phyloP scores from a whole-genome alignment of 2,888 invertebrate species.

The Caprella mutica region DNA sequence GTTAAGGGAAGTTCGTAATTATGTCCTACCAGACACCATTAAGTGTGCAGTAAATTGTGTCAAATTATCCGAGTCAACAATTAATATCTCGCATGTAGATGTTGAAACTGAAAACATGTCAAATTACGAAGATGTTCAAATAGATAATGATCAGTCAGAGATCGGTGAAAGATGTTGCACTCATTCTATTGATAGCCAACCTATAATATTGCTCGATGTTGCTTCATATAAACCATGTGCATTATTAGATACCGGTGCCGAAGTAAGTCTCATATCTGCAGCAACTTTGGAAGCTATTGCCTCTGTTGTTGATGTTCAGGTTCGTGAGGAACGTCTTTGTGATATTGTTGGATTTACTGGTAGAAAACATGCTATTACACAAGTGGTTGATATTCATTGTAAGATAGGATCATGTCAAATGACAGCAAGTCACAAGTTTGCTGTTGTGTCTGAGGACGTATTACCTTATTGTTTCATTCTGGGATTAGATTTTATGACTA shows the following conservation, averaged over 20 bases:
- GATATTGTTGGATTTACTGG: neutral
- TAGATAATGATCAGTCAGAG: no score
- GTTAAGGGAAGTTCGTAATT: neutral
- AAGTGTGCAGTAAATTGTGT: neutral
- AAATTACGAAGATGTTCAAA: no score
- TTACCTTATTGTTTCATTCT: slow-evolving; percentile 1
- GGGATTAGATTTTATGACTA: neutral
- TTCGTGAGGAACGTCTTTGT: neutral
- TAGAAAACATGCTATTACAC: neutral
- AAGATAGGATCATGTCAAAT: neutral
- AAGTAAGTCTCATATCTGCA: neutral
- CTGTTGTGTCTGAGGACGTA: neutral
- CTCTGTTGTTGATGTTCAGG: neutral
- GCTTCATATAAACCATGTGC: neutral
- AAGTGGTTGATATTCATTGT: neutral
- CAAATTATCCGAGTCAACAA: no score
- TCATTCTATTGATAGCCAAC: no score
- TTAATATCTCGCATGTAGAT: no score
- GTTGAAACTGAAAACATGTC: no score
- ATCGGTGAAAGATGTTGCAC: no score
- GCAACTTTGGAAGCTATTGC: neutral
- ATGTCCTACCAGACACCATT: neutral
- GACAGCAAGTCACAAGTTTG: neutral
- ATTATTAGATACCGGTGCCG: neutral
- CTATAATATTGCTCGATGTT: no score